phyloP scores from a whole-genome alignment of 2,113 vertebrate genomes.

The Pteronura brasiliensis region DNA sequence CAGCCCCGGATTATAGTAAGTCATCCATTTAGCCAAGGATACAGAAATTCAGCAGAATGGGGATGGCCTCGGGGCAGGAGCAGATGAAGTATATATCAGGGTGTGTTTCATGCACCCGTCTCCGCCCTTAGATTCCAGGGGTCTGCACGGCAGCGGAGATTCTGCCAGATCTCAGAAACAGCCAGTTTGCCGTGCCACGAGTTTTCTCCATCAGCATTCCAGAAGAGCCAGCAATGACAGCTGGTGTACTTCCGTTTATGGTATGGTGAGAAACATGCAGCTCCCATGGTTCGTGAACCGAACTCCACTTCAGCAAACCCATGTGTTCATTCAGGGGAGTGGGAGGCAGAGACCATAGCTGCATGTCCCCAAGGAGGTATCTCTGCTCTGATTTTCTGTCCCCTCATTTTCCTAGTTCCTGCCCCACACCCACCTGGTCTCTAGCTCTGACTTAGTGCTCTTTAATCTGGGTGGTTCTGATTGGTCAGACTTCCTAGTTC shows the following conservation, averaged over 20 bases:
- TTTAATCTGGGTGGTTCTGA: constrained; percentile 13
- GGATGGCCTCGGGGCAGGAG: neutral
- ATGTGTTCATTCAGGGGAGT: neutral
- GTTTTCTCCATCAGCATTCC: neutral
- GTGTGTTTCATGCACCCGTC: neutral
- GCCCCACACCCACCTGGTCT: neutral
- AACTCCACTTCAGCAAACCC: neutral
- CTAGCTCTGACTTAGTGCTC: neutral
- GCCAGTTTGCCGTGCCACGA: neutral
- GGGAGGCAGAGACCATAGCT: neutral
- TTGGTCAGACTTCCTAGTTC: neutral
- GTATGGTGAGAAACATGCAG: neutral
- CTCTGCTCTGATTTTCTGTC: neutral
- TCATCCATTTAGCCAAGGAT: neutral
- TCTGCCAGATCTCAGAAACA: neutral
- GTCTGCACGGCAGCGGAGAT: neutral
- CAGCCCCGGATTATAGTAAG: neutral
- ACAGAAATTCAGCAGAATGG: neutral
- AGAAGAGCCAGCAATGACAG: neutral
- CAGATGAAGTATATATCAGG: neutral
- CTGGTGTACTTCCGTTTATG: neutral
- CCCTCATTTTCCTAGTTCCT: neutral
- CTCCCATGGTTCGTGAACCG: neutral
- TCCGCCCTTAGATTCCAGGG: neutral
- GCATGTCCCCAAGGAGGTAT: neutral